A percentile compares a stretch with the other conserved stretches of the same genome.
These are phyloP conservation scores for Maniola hyperantus DNA, from an alignment of 2,888 invertebrate genomes.

Conservation along the genomic window DNA sequence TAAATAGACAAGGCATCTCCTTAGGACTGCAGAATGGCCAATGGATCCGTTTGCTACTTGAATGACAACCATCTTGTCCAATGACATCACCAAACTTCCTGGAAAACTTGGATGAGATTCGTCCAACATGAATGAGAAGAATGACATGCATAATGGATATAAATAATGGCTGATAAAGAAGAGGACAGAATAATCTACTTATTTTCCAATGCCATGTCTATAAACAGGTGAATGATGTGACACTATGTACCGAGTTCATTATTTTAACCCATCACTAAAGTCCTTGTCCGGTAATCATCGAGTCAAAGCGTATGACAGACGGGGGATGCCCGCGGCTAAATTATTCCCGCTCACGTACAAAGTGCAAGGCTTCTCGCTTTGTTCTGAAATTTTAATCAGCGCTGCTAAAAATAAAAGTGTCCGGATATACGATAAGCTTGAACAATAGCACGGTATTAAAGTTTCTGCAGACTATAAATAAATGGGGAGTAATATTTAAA, in stretches of 20 bases:
- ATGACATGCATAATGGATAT: no score
- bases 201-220: slow-evolving; percentile 19
- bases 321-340: slow-evolving; percentile 66
- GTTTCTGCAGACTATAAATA: slow-evolving; percentile 37
- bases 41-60: no score
- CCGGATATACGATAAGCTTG: slow-evolving; percentile 37
- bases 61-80: no score
- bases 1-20: no score
- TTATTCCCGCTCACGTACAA: slow-evolving; percentile 76
- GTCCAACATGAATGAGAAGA: no score
- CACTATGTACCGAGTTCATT: slow-evolving; percentile 39
- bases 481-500: slow-evolving; percentile 29
- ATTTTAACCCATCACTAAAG: slow-evolving; percentile 49
- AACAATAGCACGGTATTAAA: slow-evolving; percentile 39
- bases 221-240: slow-evolving; percentile 17
- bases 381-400: slow-evolving; percentile 76
- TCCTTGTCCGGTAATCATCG: slow-evolving; percentile 56
- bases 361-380: slow-evolving; percentile 65
- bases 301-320: slow-evolving; percentile 66
- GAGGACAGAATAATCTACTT: no score
- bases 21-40: no score
- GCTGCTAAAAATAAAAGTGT: slow-evolving; percentile 41
- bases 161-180: no score
- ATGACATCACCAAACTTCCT: no score
- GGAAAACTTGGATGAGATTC: no score